Conservation (phyloP, 2,113 vertebrate genomes). For the Rhynchomys soricoides region DNA sequence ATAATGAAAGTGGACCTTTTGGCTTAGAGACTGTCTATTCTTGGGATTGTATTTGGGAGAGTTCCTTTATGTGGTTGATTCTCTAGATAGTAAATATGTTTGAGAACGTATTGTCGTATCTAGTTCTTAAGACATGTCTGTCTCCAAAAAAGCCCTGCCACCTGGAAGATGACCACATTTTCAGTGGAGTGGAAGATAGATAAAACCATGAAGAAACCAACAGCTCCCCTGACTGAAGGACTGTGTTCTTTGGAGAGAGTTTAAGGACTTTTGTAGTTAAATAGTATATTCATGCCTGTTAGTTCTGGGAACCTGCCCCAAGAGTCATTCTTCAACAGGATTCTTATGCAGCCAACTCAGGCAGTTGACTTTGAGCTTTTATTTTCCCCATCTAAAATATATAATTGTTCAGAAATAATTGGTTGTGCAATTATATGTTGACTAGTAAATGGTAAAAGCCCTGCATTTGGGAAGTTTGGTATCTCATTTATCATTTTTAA, state of each 20-base stretch:
- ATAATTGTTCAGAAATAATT: slow-evolving; percentile 37
- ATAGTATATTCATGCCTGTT: neutral
- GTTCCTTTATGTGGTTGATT: neutral
- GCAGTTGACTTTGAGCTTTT: neutral
- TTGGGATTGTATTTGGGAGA: neutral
- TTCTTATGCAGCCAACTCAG: neutral
- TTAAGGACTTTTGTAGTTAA: slow-evolving; percentile 21
- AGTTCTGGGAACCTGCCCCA: neutral
- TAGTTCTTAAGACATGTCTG: neutral
- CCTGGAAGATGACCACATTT: neutral
- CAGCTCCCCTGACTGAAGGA: neutral
- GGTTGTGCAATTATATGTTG: neutral
- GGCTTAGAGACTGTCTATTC: neutral
- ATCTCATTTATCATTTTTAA: neutral
- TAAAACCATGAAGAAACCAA: slow-evolving; percentile 13
- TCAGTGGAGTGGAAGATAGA: neutral
- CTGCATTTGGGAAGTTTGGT: neutral
- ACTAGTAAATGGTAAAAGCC: neutral
- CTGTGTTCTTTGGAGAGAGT: slow-evolving; percentile 30
- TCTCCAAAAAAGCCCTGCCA: neutral
- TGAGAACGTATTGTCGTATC: neutral
- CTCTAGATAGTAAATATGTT: neutral
- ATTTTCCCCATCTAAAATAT: neutral
- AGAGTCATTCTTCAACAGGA: neutral
- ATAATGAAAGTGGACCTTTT: neutral